These are phyloP conservation scores for Melolontha melolontha DNA, from an alignment of 2,888 invertebrate species.

Conservation along the genomic window DNA sequence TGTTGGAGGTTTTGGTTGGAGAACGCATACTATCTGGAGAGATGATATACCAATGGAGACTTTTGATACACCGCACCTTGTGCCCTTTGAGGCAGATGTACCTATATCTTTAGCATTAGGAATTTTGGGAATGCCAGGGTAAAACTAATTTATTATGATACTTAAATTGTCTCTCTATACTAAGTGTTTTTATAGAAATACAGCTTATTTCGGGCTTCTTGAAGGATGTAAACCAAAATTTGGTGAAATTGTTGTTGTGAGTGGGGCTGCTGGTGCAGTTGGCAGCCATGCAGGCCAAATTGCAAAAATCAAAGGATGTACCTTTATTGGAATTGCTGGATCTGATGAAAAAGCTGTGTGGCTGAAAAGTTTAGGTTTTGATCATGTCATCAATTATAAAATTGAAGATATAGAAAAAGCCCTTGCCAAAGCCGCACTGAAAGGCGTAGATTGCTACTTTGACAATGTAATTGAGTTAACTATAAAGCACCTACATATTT, in stretches of 20 bases:
- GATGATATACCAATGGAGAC: slow-evolving; percentile 74
- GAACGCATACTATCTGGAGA: slow-evolving; percentile 69
- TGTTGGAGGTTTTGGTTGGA: slow-evolving; percentile 77
- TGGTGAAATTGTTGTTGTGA: slow-evolving; percentile 81
- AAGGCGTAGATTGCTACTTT: slow-evolving; percentile 44
- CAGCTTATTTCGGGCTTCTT: slow-evolving; percentile 80
- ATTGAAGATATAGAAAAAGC: slow-evolving; percentile 68
- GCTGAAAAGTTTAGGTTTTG: slow-evolving; percentile 76
- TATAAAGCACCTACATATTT: too few species aligned
- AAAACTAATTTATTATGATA: neutral
- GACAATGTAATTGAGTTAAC: slow-evolving; percentile 71
- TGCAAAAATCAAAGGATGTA: slow-evolving; percentile 69
- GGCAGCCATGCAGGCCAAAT: slow-evolving; percentile 84
- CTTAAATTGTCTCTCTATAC: neutral
- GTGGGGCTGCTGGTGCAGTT: slow-evolving; percentile 84
- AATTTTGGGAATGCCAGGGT: slow-evolving; percentile 76
- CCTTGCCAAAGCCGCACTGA: slow-evolving; percentile 73
- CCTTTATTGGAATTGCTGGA: slow-evolving; percentile 75
- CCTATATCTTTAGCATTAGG: slow-evolving; percentile 74
- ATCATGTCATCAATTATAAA: slow-evolving; percentile 81
- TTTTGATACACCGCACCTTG: slow-evolving; percentile 54
- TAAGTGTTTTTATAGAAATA: slow-evolving; percentile 67
- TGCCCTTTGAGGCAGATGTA: slow-evolving; percentile 72
- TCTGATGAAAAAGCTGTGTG: slow-evolving; percentile 78
- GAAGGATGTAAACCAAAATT: slow-evolving; percentile 78